Conservation (phyloP, 2,113 vertebrate species). For the Notarius quadriscutis region DNA sequence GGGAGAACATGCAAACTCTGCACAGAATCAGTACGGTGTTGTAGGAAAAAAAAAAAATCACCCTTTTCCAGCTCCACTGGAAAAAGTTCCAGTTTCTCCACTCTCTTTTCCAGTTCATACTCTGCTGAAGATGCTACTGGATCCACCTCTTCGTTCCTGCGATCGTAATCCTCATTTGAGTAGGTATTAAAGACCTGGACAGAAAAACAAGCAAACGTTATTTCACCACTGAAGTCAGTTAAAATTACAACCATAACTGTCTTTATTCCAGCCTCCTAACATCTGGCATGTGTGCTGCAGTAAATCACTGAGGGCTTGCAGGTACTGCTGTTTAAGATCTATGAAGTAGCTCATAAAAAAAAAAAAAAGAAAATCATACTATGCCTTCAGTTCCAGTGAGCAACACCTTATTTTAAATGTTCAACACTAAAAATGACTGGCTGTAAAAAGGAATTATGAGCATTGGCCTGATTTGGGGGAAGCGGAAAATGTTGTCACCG, state of each 20-base stretch:
- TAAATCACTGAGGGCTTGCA: not conserved
- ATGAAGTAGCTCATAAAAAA: constrained; percentile 19
- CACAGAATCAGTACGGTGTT: not conserved
- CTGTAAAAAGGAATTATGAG: constrained; percentile 23
- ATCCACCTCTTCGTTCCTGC: constrained; percentile 95
- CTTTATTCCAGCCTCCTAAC: not conserved
- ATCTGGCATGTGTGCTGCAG: no score
- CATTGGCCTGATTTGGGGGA: not conserved
- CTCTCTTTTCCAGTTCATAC: constrained; percentile 96
- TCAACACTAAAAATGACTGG: constrained; percentile 14
- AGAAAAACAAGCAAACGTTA: constrained; percentile 37
- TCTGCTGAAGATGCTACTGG: constrained; percentile 96
- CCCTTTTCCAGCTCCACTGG: constrained; percentile 97
- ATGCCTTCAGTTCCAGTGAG: not conserved
- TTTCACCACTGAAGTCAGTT: not conserved
- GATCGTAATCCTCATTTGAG: constrained; percentile 96
- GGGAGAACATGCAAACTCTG: no score
- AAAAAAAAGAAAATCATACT: not conserved
- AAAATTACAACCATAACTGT: not conserved
- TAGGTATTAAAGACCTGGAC: constrained; percentile 95
- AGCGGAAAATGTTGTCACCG: constrained; percentile 27
- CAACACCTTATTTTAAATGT: not conserved
- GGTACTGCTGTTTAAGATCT: not conserved
- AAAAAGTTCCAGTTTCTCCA: constrained; percentile 97
- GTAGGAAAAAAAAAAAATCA: constrained; percentile 56